Conservation (phyloP, 1,140 invertebrate genomes). For the Monomorium pharaonis region DNA sequence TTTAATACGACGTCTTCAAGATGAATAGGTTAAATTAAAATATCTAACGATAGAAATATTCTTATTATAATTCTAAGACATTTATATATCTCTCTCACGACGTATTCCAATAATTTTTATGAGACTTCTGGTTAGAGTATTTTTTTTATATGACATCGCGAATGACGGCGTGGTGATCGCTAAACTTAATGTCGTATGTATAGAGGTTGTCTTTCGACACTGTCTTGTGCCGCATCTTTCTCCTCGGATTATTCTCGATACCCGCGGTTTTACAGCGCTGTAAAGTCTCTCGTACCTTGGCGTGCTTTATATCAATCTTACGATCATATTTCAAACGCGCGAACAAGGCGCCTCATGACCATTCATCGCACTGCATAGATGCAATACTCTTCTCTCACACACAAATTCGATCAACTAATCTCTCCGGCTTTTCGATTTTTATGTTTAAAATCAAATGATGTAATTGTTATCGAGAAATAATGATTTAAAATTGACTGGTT, state of each 20-base stretch:
- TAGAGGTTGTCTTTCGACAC: conserved; percentile 36
- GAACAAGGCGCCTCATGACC: conserved; percentile 54
- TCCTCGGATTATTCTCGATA: conserved; percentile 62
- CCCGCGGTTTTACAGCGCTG: conserved; percentile 69
- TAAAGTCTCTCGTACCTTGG: conserved; percentile 60
- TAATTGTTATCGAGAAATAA: background rate
- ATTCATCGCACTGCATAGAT: conserved; percentile 17
- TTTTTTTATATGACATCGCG: conserved; percentile 17
- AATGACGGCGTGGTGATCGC: conserved; percentile 23
- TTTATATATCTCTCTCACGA: background rate
- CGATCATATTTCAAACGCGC: conserved; percentile 74
- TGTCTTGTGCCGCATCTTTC: conserved; percentile 49
- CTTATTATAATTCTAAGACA: background rate
- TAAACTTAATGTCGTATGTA: conserved; percentile 8
- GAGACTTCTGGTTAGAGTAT: background rate
- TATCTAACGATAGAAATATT: background rate
- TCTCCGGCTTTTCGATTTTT: background rate
- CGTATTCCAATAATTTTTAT: background rate
- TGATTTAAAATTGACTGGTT: background rate
- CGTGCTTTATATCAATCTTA: conserved; percentile 72
- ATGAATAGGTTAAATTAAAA: background rate
- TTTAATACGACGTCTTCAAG: background rate
- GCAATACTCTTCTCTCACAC: conserved; percentile 1
- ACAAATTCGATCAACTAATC: background rate
- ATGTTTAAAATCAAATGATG: background rate